Conservation (phyloP, 1,140 invertebrate species). For the Musca domestica region DNA sequence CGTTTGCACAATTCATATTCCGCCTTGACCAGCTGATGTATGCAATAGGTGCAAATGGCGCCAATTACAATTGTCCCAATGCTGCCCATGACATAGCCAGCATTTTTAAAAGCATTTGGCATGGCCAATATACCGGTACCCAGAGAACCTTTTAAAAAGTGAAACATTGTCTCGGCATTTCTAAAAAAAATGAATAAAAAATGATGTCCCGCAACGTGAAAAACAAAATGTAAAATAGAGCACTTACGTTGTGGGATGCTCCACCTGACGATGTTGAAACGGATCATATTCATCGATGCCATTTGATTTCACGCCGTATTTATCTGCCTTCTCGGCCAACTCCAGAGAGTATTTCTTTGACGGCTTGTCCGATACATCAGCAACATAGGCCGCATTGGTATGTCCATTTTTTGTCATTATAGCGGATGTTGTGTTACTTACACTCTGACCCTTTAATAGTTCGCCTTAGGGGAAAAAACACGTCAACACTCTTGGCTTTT, state of each 20-base stretch:
- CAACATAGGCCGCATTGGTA: slow-evolving; percentile 45
- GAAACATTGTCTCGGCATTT: slow-evolving; percentile 75
- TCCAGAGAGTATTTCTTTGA: slow-evolving; percentile 52
- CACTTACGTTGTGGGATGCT: slow-evolving; percentile 71
- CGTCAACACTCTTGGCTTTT: slow-evolving; percentile 15
- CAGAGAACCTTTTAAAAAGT: slow-evolving; percentile 80
- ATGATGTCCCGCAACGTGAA: not conserved
- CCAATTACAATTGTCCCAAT: slow-evolving; percentile 70
- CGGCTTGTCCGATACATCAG: slow-evolving; percentile 38
- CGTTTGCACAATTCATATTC: slow-evolving; percentile 71
- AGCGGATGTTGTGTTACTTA: not conserved
- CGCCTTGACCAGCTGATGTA: slow-evolving; percentile 69
- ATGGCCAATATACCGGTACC: slow-evolving; percentile 89
- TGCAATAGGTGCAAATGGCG: slow-evolving; percentile 75
- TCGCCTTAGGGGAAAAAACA: not conserved
- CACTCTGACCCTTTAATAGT: not conserved
- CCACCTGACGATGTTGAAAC: slow-evolving; percentile 63
- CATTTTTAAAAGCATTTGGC: slow-evolving; percentile 78
- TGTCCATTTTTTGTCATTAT: slow-evolving; percentile 51
- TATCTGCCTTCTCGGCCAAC: slow-evolving; percentile 55
- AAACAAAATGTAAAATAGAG: not conserved
- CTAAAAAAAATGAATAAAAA: slow-evolving; percentile 54
- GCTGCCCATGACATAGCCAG: slow-evolving; percentile 70
- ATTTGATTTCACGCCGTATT: slow-evolving; percentile 37
- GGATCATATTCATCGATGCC: slow-evolving; percentile 64